A percentile compares a stretch with the other conserved stretches of the same genome.
Evolutionary conservation across 2,113 vertebrate genomes (phyloP).

Genomic region (Sporophila hypoxantha): DNA sequence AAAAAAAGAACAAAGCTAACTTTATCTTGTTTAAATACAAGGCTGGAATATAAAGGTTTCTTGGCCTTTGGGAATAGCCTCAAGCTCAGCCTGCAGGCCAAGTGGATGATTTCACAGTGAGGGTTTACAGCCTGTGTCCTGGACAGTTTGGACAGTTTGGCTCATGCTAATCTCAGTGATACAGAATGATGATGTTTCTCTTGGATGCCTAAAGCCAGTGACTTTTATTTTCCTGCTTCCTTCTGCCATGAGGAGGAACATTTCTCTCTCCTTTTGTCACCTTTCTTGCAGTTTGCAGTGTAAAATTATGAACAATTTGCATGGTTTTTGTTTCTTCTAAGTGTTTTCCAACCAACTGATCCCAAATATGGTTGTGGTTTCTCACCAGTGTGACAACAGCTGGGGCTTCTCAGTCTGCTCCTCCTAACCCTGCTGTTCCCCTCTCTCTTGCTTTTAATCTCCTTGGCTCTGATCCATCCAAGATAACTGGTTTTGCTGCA

Average conservation of each 20-base stretch:
- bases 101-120: not conserved
- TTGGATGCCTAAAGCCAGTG: not conserved
- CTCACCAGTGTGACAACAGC: not conserved
- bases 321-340: not conserved
- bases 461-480: constrained; percentile 1
- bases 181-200: not conserved
- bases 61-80: not conserved
- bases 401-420: not conserved
- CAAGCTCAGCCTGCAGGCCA: not conserved
- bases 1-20: not conserved
- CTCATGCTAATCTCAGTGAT: not conserved
- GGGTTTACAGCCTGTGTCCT: not conserved
- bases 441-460: not conserved
- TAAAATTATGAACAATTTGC: not conserved
- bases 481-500: constrained; percentile 23
- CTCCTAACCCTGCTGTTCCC: not conserved
- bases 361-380: not conserved
- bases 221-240: not conserved
- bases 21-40: not conserved
- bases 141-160: not conserved
- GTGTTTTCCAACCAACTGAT: not conserved
- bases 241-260: not conserved
- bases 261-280: not conserved
- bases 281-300: not conserved
- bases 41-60: not conserved